Evolutionary conservation across 2,797 vertebrate species (phyloP).

Genomic region (Balearica regulorum): DNA sequence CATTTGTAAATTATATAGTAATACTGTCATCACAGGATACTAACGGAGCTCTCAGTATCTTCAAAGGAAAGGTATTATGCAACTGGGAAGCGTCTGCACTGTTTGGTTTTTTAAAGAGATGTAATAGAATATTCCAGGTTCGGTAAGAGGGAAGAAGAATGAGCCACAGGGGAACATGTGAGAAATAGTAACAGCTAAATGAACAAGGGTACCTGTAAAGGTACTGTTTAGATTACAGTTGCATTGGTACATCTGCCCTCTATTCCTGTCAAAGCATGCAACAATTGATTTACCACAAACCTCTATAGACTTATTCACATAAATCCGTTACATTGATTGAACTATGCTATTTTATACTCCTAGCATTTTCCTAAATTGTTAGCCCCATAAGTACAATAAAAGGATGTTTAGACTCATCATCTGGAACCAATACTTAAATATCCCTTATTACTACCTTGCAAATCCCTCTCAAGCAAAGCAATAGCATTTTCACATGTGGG

Average conservation of each 20-base stretch:
- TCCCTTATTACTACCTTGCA: not conserved
- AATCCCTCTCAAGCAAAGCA: not conserved
- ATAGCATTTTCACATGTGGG: not conserved
- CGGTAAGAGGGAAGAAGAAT: not conserved
- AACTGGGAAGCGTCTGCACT: not conserved
- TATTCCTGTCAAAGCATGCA: not conserved
- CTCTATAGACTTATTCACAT: not conserved
- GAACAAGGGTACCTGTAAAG: not conserved
- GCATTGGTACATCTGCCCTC: not conserved
- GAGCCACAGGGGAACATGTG: not conserved
- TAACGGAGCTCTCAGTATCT: not conserved
- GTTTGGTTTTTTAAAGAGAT: not conserved
- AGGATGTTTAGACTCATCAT: not conserved
- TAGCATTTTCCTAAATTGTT: not conserved
- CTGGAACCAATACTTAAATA: not conserved
- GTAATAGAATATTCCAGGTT: not conserved
- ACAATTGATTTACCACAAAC: not conserved
- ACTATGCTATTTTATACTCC: not conserved
- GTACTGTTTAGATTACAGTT: not conserved
- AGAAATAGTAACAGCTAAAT: not conserved
- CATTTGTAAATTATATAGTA: not conserved
- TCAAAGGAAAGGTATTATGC: not conserved
- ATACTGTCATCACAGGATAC: not conserved
- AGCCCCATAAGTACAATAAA: not conserved
- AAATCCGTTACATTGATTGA: not conserved